Evolutionary conservation across 2,797 vertebrate species (phyloP).

Genomic region (Spinibarbus caldwelli): DNA sequence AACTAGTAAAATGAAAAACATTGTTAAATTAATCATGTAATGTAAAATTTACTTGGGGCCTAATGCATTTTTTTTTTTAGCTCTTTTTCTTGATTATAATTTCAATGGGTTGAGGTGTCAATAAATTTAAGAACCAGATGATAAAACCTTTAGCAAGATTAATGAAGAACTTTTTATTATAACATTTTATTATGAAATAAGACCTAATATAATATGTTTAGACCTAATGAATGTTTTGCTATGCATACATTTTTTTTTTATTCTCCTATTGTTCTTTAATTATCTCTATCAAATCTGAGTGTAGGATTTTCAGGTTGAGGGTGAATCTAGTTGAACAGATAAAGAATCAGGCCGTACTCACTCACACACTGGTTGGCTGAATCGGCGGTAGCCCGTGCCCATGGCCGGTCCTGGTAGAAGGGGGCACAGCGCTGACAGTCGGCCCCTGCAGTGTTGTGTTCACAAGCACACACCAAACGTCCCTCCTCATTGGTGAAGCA

Average conservation of each 20-base stretch:
- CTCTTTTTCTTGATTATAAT: not conserved
- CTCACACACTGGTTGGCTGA: constrained; percentile 89
- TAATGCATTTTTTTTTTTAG: not conserved
- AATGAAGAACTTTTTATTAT: too few species aligned
- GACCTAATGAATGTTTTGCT: not conserved
- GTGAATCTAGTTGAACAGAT: not conserved
- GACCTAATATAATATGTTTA: not conserved
- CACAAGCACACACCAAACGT: constrained; percentile 82
- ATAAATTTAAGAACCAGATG: not conserved
- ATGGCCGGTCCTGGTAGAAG: constrained; percentile 90
- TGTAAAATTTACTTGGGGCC: not conserved
- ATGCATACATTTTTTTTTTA: not conserved
- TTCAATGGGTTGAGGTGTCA: not conserved
- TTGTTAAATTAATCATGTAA: too few species aligned
- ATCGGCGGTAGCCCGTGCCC: constrained; percentile 86
- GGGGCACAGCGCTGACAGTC: constrained; percentile 90
- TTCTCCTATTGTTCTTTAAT: not conserved
- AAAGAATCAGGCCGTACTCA: constrained; percentile 77
- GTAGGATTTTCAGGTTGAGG: not conserved
- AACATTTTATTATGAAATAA: too few species aligned
- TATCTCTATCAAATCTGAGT: not conserved
- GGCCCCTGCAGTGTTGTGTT: constrained; percentile 85
- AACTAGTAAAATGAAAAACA: constrained; percentile 10
- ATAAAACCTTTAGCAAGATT: not conserved
- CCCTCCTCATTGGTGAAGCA: constrained; percentile 71